Evolutionary conservation across 2,888 invertebrate genomes (phyloP), one percentile per base, ranked within the genome.

Genomic region (Tetragnatha montana): DNA sequence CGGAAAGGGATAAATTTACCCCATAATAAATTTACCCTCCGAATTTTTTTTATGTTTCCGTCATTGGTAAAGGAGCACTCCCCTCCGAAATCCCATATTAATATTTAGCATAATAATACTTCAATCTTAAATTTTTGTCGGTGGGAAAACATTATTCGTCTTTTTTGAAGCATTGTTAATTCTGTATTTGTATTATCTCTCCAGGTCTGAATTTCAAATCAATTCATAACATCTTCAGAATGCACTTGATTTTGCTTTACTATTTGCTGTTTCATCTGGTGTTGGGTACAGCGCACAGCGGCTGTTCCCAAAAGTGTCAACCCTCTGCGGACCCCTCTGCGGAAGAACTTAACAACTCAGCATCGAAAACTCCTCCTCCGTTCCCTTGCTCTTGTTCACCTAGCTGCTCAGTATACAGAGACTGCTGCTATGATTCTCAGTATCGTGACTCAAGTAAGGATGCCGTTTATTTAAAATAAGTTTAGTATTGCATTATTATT

Each of bases 341-440:
- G 35, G 35, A 2, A 21, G 21, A 73, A 73, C 12, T 14, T 12
- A 17, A 68, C 19, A 12, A 8, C 35, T 35, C 35, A 2, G 4
- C 35, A 35, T 2, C 19, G 22, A 19, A 35, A 10, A 19, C 14
- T 17, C 10, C 50, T 4, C 71, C 22, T 14, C 35, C 47, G 0
- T 75, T 47, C 12, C 35, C 60, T 4, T 89, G 89, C 51, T 89
- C 89, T 7, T 89, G 89, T 51, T 68, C 50, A 17, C 47, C 69
- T 0, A 81, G 89, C 17, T 89, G 89, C 50, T 10, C 70, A 1
- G 8, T 76, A 0, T 89, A 84, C 49, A 60, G 21, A 22, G 89
- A 89, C 70, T 89, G 89, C 21, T 89, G 89, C 47, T 84, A 73
- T 14, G 89, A 89, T n/a, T 89, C 89, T 8, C 68, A 8, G 1